Evolutionary conservation across 2,888 invertebrate species (phyloP).

Genomic region (Epinotia ramella): DNA sequence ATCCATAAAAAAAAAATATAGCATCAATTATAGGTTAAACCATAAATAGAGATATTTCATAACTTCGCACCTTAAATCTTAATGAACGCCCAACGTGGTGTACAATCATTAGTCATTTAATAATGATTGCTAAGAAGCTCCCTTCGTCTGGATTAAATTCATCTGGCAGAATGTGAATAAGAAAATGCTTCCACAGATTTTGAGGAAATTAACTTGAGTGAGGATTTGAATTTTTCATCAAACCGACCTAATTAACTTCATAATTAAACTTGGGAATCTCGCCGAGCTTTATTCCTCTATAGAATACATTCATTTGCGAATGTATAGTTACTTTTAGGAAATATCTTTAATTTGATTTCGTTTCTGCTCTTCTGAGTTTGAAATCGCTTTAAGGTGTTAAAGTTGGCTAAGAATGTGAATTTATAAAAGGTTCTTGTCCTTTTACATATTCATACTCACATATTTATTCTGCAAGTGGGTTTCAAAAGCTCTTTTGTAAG

Average conservation of each 20-base stretch:
- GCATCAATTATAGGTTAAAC: too few species aligned
- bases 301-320: conserved; percentile 55
- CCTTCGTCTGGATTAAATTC: conserved; percentile 66
- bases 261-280: conserved; percentile 78
- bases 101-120: conserved; percentile 46
- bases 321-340: conserved; percentile 33
- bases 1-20: too few species aligned
- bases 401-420: not conserved
- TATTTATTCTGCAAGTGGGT: not conserved
- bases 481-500: not conserved
- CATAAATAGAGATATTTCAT: not conserved
- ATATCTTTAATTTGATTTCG: conserved; percentile 41
- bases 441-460: not conserved
- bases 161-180: conserved; percentile 67
- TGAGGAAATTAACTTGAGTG: conserved; percentile 78
- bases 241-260: conserved; percentile 81
- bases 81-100: conserved; percentile 24
- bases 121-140: conserved; percentile 55
- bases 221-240: conserved; percentile 82
- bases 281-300: conserved; percentile 69
- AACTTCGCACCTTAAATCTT: conserved; percentile 1
- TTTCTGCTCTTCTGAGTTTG: conserved; percentile 3
- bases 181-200: conserved; percentile 71
- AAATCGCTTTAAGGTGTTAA: conserved; percentile 24
- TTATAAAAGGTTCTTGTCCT: not conserved